These are phyloP conservation scores for Hyperoplus immaculatus DNA, from an alignment of 2,797 vertebrate species.

Conservation along the genomic window DNA sequence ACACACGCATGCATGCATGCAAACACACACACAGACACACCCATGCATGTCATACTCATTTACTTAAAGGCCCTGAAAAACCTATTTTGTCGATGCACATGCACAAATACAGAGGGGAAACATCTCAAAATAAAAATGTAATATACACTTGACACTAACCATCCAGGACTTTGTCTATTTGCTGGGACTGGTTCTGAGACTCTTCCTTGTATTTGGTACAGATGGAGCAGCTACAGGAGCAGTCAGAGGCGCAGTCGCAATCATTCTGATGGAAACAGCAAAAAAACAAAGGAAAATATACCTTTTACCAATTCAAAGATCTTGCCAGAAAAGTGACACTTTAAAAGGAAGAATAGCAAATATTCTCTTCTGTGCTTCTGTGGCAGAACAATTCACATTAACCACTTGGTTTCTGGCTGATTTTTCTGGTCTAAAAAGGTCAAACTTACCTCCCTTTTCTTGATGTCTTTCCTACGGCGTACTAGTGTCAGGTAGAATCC, in stretches of 20 bases:
- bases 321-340: background rate
- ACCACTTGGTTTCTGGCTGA: background rate
- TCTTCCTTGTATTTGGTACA: constrained; percentile 85
- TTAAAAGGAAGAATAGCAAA: background rate
- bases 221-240: constrained; percentile 89
- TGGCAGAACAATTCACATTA: background rate
- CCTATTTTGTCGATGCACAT: background rate
- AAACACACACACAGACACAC: constrained; percentile 1
- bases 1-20: background rate
- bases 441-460: constrained; percentile 79
- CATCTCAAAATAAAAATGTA: background rate
- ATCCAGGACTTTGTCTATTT: constrained; percentile 86
- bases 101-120: background rate
- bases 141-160: constrained; percentile 84
- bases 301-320: constrained; percentile 18
- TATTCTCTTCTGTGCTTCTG: background rate
- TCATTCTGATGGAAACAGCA: constrained; percentile 79
- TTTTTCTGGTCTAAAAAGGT: background rate
- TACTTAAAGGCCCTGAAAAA: background rate
- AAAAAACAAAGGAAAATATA: constrained; percentile 10
- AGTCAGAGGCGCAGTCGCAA: constrained; percentile 91
- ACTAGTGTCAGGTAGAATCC: constrained; percentile 98
- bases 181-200: constrained; percentile 68
- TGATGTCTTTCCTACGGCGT: constrained; percentile 82
- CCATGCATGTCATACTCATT: background rate